Percentiles rank a stretch among this genome's conserved stretches.
These are phyloP conservation scores for Phataginus tetradactyla DNA, from an alignment of 2,797 vertebrate species.

Conservation along the genomic window DNA sequence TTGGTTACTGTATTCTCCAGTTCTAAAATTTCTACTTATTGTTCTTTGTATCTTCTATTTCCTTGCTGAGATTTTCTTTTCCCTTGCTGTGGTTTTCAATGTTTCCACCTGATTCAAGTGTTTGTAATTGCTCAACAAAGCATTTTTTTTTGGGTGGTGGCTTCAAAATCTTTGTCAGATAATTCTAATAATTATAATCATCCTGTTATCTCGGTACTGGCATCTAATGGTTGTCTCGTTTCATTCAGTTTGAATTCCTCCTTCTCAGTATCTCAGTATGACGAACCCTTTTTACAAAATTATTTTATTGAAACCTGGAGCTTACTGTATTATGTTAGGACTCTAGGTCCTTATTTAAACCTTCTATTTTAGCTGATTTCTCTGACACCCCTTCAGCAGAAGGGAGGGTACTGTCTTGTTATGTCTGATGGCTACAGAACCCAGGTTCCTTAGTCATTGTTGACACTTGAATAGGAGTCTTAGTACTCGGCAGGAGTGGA, in stretches of 20 bases:
- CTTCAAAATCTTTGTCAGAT: background rate
- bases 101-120: background rate
- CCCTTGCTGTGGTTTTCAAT: background rate
- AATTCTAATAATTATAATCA: background rate
- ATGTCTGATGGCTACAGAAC: background rate
- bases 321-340: background rate
- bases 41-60: background rate
- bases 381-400: background rate
- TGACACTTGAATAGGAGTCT: background rate
- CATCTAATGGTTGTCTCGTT: background rate
- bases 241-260: background rate
- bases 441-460: background rate
- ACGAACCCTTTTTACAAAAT: background rate
- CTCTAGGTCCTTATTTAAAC: background rate
- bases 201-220: background rate
- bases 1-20: background rate
- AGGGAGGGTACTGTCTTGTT: background rate
- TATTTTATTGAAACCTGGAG: background rate
- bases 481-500: background rate
- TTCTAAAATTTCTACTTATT: background rate
- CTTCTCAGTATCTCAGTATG: background rate
- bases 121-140: background rate
- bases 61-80: background rate
- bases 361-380: background rate
- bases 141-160: background rate